Evolutionary conservation across 2,888 invertebrate genomes (phyloP).

Genomic region (Drosophila ezoana): DNA sequence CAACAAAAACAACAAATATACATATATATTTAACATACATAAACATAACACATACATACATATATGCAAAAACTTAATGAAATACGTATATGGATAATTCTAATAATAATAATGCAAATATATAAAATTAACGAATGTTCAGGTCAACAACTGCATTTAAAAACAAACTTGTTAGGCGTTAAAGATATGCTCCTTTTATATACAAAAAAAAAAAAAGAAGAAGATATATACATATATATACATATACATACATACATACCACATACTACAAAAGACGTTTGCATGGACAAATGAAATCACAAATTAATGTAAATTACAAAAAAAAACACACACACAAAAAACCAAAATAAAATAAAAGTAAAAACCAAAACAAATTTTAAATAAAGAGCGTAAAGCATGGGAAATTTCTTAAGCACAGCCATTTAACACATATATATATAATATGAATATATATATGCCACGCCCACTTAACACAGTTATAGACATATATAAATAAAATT

Average conservation of each 20-base stretch:
- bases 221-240: slow-evolving; percentile 36
- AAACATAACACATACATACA: slow-evolving; percentile 39
- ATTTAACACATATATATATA: slow-evolving; percentile 27
- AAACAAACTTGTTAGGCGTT: slow-evolving; percentile 65
- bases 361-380: slow-evolving; percentile 6
- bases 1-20: slow-evolving; percentile 18
- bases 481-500: slow-evolving; percentile 18
- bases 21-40: slow-evolving; percentile 34
- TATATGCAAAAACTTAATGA: slow-evolving; percentile 44
- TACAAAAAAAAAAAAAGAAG: slow-evolving; percentile 22
- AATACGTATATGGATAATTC: slow-evolving; percentile 43
- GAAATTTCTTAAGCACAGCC: slow-evolving; percentile 28
- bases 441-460: slow-evolving; percentile 14
- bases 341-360: slow-evolving; percentile 2
- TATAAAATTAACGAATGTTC: slow-evolving; percentile 71
- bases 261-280: slow-evolving; percentile 53
- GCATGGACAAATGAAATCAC: slow-evolving; percentile 55
- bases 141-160: slow-evolving; percentile 83
- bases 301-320: slow-evolving; percentile 57
- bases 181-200: slow-evolving; percentile 63
- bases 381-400: slow-evolving; percentile 14
- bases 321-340: not conserved
- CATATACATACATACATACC: slow-evolving; percentile 44
- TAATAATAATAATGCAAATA: slow-evolving; percentile 38
- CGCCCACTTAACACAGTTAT: slow-evolving; percentile 1